Percentiles rank a stretch among this genome's conserved stretches.
These are phyloP conservation scores for Gallinago paraguaiae DNA, from an alignment of 2,113 vertebrate species.

Conservation along the genomic window DNA sequence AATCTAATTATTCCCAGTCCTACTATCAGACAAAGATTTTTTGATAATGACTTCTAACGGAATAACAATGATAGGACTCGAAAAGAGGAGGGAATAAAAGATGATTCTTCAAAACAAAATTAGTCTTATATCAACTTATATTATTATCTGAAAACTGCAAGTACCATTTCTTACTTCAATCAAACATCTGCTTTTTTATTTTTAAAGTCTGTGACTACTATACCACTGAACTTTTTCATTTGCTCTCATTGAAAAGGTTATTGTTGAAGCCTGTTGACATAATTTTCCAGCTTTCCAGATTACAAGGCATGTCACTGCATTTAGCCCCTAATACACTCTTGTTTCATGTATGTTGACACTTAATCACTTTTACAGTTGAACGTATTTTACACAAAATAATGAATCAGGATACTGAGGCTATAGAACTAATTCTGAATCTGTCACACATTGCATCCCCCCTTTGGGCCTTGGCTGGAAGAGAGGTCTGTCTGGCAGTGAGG, in stretches of 20 bases:
- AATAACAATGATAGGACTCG: not conserved
- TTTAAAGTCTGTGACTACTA: not conserved
- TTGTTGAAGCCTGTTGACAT: not conserved
- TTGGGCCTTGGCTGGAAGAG: not conserved
- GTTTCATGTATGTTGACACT: not conserved
- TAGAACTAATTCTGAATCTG: not conserved
- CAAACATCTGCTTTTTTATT: not conserved
- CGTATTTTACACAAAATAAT: not conserved
- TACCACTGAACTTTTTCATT: not conserved
- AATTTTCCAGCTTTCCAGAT: not conserved
- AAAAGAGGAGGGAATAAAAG: not conserved
- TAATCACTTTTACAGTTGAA: not conserved
- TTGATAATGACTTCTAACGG: conserved; percentile 9
- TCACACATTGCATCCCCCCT: not conserved
- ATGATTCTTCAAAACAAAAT: not conserved
- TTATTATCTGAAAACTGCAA: not conserved
- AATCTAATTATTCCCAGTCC: conserved; percentile 38
- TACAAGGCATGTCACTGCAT: not conserved
- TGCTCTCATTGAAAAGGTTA: not conserved
- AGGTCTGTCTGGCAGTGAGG: not conserved
- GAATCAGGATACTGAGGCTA: not conserved
- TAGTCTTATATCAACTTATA: not conserved
- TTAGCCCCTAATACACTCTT: not conserved
- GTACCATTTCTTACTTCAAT: not conserved
- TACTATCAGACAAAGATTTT: conserved; percentile 34